Evolutionary conservation across 2,113 vertebrate species (phyloP).

Genomic region (Blennius ocellaris): DNA sequence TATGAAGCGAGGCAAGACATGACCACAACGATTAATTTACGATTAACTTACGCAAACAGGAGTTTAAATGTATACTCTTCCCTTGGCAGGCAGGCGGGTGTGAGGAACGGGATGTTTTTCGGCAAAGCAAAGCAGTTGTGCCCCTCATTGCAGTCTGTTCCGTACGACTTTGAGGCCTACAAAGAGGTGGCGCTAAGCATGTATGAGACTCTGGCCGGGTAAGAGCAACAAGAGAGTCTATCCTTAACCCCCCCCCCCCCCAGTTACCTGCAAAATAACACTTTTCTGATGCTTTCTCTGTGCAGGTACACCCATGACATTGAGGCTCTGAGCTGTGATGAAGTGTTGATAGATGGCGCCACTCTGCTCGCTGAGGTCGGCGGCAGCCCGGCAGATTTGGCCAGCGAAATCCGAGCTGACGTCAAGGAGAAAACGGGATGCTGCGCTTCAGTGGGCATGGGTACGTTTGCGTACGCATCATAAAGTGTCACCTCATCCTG

Average conservation of each 20-base stretch:
- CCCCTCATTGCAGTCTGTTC: constrained; percentile 90
- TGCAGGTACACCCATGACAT: constrained; percentile 95
- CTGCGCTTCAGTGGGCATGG: constrained; percentile 95
- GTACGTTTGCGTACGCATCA: constrained; percentile 76
- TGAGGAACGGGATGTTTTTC: constrained; percentile 98
- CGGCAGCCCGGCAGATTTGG: constrained; percentile 89
- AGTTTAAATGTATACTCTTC: neutral
- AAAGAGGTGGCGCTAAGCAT: constrained; percentile 92
- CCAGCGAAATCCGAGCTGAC: constrained; percentile 88
- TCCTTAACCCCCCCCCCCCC: neutral
- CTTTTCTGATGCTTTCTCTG: constrained; percentile 9
- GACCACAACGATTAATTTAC: constrained; percentile 64
- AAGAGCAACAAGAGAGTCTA: constrained; percentile 24
- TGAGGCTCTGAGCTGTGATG: constrained; percentile 98
- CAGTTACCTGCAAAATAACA: neutral
- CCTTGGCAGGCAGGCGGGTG: constrained; percentile 87
- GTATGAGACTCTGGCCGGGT: constrained; percentile 96
- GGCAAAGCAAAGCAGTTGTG: constrained; percentile 95
- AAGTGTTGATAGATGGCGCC: constrained; percentile 93
- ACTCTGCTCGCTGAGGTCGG: constrained; percentile 89
- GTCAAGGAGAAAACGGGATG: constrained; percentile 93
- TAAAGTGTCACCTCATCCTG: neutral
- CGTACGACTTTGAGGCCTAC: constrained; percentile 95
- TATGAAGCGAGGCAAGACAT: constrained; percentile 93
- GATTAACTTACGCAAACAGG: neutral